These are phyloP conservation scores for Ganaspis brasiliensis DNA, from an alignment of 2,888 invertebrate species.

Conservation along the genomic window DNA sequence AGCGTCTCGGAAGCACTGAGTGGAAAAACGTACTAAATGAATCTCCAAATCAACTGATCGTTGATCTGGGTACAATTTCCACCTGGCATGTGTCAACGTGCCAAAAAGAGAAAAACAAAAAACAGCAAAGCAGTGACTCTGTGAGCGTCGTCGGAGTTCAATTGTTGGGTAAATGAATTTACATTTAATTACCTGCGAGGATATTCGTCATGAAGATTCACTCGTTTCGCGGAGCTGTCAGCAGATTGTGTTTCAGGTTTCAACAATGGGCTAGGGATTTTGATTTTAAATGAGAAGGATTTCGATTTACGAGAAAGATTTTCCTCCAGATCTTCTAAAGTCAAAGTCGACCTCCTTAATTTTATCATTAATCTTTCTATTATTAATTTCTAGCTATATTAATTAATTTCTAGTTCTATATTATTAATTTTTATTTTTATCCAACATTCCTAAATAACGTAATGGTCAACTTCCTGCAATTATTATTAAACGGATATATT, in stretches of 20 bases:
- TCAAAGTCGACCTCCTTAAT: not conserved
- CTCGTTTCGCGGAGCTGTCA: constrained; percentile 25
- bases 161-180: constrained; percentile 53
- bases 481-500: constrained; percentile 4
- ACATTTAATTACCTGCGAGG: constrained; percentile 46
- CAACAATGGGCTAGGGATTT: too few relatives aligned
- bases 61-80: constrained; percentile 1
- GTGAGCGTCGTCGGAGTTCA: not conserved
- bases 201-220: constrained; percentile 19
- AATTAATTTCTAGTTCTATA: not conserved
- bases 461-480: not conserved
- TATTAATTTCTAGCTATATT: not conserved
- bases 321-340: not conserved
- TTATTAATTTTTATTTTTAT: not conserved
- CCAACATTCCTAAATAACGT: constrained; percentile 61
- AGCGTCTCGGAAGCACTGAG: constrained; percentile 75
- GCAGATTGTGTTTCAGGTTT: not conserved
- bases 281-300: too few relatives aligned
- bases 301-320: not conserved
- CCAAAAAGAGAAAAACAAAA: not conserved
- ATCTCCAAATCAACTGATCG: not conserved
- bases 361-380: too few relatives aligned
- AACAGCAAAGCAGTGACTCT: not conserved
- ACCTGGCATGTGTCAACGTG: constrained; percentile 20
- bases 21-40: constrained; percentile 75